A percentile compares a stretch with the other conserved stretches of the same genome.
Evolutionary conservation across 2,888 invertebrate species (phyloP).

Genomic region (Coelogynopora nodosa): DNA sequence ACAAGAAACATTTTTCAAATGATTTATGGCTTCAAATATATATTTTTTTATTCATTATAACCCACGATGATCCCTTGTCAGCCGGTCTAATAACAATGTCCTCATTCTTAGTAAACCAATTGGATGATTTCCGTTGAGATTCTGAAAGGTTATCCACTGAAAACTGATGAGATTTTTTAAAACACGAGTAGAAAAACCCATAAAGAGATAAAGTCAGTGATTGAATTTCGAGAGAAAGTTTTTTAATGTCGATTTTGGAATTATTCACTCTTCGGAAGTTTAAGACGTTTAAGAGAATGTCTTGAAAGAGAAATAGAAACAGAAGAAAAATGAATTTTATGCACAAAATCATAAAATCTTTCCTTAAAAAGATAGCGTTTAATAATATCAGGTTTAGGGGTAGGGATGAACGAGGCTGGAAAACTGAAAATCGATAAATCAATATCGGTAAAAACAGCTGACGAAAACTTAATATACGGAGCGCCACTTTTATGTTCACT

Average conservation of each 20-base stretch:
- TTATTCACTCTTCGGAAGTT: neutral
- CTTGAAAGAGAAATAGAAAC: neutral
- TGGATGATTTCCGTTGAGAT: neutral
- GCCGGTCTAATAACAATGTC: neutral
- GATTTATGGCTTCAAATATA: neutral
- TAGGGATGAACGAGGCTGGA: neutral
- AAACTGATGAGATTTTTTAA: neutral
- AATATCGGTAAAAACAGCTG: neutral
- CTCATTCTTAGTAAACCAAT: neutral
- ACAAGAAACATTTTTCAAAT: neutral
- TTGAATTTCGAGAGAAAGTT: neutral
- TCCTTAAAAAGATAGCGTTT: neutral
- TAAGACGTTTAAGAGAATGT: neutral
- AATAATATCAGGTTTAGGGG: neutral
- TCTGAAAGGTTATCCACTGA: neutral
- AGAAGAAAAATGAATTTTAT: neutral
- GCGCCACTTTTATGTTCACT: neutral
- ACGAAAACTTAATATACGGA: neutral
- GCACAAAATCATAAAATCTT: neutral
- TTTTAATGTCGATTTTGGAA: neutral
- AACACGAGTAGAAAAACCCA: neutral
- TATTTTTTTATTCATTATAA: neutral
- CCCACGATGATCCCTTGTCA: neutral
- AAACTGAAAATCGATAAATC: neutral
- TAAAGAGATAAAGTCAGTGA: neutral